Percentiles rank a stretch among this genome's conserved stretches.
Evolutionary conservation across 2,113 vertebrate genomes (phyloP).

Genomic region (Platichthys stellatus): DNA sequence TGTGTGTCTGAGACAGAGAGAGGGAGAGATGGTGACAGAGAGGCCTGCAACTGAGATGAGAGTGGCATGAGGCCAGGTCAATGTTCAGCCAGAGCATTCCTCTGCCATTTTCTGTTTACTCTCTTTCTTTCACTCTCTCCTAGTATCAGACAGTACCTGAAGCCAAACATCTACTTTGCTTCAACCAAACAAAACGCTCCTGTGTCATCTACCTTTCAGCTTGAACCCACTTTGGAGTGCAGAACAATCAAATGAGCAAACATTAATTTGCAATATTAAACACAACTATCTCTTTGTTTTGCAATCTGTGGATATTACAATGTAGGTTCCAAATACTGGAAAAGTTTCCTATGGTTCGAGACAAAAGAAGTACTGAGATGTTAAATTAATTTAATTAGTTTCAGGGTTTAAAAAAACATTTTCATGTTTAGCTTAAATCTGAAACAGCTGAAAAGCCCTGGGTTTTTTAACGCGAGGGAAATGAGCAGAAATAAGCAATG

Average conservation of each 20-base stretch:
- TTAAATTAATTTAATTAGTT: neutral
- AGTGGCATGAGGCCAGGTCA: constrained; percentile 72
- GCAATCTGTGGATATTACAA: neutral
- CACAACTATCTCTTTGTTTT: neutral
- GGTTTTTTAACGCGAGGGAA: constrained; percentile 6
- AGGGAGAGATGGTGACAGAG: constrained; percentile 29
- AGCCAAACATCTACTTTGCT: constrained; percentile 56
- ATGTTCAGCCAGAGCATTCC: constrained; percentile 82
- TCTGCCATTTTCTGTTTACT: constrained; percentile 36
- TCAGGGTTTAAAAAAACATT: neutral
- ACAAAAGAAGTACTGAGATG: neutral
- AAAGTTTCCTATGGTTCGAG: neutral
- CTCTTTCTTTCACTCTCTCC: constrained; percentile 7
- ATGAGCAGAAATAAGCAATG: constrained; percentile 33
- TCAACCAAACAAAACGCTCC: constrained; percentile 26
- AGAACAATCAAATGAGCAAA: neutral
- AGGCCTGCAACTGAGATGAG: constrained; percentile 58
- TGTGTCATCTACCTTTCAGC: constrained; percentile 4
- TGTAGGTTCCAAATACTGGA: neutral
- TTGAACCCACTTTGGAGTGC: neutral
- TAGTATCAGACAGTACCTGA: constrained; percentile 43
- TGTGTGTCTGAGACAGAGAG: constrained; percentile 11
- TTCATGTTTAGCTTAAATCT: neutral
- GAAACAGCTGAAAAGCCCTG: constrained; percentile 4
- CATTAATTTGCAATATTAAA: neutral